Percentiles rank a stretch among this genome's conserved stretches.
phyloP scores from a whole-genome alignment of 2,113 vertebrate species.

The Orycteropus afer region DNA sequence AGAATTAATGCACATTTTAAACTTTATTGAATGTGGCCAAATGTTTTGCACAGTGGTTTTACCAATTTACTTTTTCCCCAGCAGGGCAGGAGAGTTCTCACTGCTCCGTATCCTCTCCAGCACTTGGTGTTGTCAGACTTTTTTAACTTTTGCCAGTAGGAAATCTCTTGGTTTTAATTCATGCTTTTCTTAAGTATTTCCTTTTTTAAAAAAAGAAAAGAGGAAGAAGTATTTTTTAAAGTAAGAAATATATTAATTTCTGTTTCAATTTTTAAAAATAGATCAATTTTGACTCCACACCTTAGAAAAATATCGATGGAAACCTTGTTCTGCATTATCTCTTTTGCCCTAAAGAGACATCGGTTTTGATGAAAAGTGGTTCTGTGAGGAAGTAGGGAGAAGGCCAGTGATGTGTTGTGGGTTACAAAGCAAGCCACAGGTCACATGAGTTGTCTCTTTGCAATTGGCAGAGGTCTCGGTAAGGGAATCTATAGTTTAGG shows the following conservation, averaged over 20 bases:
- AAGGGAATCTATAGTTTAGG: constrained; percentile 49
- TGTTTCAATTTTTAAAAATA: not conserved
- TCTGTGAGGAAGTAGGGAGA: not conserved
- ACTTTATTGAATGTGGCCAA: not conserved
- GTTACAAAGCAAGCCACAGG: constrained; percentile 12
- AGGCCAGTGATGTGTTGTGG: not conserved
- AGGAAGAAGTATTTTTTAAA: not conserved
- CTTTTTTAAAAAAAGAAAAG: not conserved
- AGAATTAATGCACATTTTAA: not conserved
- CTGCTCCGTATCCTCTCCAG: not conserved
- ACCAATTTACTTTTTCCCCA: not conserved
- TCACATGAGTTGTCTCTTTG: constrained; percentile 39
- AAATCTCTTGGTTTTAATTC: not conserved
- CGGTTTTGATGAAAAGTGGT: constrained; percentile 31
- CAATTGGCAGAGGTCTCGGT: constrained; percentile 69
- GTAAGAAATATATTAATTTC: not conserved
- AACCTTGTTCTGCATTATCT: constrained; percentile 14
- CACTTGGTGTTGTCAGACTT: not conserved
- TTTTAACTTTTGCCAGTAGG: not conserved
- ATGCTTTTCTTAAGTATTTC: not conserved
- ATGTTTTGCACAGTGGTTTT: not conserved
- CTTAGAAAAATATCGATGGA: not conserved
- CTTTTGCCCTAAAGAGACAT: not conserved
- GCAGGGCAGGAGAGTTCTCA: fast-evolving
- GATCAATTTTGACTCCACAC: not conserved